Evolutionary conservation across 1,140 invertebrate species (phyloP).

Genomic region (Bombus soroeensis): DNA sequence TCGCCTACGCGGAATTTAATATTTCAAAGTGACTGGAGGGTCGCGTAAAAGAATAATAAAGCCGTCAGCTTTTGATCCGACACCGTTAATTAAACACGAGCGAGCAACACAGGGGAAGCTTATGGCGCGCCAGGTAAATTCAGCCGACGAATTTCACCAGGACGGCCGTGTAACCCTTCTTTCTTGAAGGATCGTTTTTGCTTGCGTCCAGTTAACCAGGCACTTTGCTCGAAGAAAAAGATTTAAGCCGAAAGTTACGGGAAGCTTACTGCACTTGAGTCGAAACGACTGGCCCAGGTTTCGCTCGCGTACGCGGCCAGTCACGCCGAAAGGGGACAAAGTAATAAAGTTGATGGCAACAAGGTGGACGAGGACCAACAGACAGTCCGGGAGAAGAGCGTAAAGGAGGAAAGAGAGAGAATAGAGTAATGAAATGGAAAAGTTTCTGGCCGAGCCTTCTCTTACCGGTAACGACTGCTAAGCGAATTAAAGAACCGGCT

Average conservation of each 20-base stretch:
- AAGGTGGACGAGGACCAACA: conserved; percentile 10
- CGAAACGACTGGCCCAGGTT: conserved; percentile 24
- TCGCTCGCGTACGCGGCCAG: conserved; percentile 20
- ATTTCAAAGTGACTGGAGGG: not conserved
- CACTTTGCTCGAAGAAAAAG: conserved; percentile 43
- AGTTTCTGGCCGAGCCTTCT: conserved; percentile 70
- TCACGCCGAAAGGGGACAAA: conserved; percentile 70
- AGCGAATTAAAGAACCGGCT: conserved; percentile 77
- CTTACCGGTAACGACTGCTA: conserved; percentile 71
- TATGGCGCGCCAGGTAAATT: conserved; percentile 2
- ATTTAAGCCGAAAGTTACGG: conserved; percentile 63
- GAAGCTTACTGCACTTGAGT: not conserved
- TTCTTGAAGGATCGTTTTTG: not conserved
- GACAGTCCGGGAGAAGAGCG: not conserved
- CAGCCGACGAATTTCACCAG: not conserved
- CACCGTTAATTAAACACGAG: conserved; percentile 26
- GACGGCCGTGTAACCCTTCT: not conserved
- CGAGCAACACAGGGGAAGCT: not conserved
- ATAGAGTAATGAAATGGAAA: conserved; percentile 78
- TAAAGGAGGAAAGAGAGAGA: not conserved
- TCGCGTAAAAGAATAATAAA: not conserved
- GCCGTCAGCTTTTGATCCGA: not conserved
- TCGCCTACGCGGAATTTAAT: not conserved
- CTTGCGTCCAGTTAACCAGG: not conserved
- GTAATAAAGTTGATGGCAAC: conserved; percentile 76